Evolutionary conservation across 2,113 vertebrate species (phyloP).

Genomic region (Anthoscopus minutus): DNA sequence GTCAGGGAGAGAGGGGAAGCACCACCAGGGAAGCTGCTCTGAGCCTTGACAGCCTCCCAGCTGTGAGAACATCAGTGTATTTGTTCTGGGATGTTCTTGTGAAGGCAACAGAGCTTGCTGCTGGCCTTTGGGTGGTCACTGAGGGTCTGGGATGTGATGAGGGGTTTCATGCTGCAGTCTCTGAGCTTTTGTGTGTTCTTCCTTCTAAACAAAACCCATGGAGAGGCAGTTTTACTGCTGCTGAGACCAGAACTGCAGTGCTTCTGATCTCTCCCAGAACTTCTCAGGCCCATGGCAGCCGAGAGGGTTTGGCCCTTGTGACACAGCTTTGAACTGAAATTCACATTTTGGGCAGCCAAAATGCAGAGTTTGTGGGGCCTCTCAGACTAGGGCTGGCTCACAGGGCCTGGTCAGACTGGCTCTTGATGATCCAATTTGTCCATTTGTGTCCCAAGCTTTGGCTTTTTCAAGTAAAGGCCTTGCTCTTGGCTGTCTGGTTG

Average conservation of each 20-base stretch:
- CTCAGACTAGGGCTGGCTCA: neutral
- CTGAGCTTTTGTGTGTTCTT: neutral
- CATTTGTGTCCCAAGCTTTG: neutral
- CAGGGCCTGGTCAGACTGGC: neutral
- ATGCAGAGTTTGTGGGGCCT: neutral
- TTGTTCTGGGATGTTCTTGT: neutral
- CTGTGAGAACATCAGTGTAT: fast-evolving
- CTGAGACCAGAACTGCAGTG: fast-evolving
- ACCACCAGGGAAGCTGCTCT: neutral
- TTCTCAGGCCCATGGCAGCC: fast-evolving
- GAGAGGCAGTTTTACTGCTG: neutral
- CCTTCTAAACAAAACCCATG: fast-evolving
- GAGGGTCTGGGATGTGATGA: fast-evolving
- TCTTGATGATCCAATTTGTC: neutral
- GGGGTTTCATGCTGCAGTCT: neutral
- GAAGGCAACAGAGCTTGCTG: neutral
- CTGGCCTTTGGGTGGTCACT: fast-evolving
- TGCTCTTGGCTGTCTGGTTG: neutral
- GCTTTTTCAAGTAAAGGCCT: neutral
- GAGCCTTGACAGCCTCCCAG: neutral
- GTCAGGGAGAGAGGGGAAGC: neutral
- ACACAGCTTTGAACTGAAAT: neutral
- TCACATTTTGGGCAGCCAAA: neutral
- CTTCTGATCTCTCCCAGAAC: neutral
- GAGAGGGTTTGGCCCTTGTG: neutral